These are phyloP conservation scores for Cyanoderma ruficeps DNA, from an alignment of 2,113 vertebrate species.

Conservation along the genomic window DNA sequence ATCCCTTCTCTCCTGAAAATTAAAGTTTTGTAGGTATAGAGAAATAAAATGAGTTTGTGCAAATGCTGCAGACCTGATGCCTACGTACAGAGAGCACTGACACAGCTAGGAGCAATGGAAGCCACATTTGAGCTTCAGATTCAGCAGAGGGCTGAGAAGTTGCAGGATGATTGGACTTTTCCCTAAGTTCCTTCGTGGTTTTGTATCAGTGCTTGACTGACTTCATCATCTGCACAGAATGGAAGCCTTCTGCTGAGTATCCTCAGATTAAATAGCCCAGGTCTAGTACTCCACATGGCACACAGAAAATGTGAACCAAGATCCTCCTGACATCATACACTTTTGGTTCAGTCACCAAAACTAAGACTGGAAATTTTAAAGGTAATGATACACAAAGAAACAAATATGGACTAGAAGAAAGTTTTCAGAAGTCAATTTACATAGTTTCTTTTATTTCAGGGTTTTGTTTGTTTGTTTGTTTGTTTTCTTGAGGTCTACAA, in stretches of 20 bases:
- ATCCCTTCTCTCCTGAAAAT: background rate
- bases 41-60: background rate
- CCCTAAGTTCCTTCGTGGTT: background rate
- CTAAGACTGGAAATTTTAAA: background rate
- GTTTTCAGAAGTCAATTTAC: background rate
- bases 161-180: background rate
- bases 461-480: background rate
- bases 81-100: background rate
- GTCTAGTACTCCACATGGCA: background rate
- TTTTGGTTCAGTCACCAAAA: background rate
- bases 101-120: background rate
- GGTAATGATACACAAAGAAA: background rate
- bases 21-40: background rate
- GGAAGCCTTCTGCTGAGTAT: background rate
- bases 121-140: background rate
- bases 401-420: background rate
- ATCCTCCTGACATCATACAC: background rate
- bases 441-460: accelerated
- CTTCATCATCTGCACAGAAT: background rate
- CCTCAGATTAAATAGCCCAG: background rate
- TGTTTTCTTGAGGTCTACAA: background rate
- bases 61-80: background rate
- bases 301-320: background rate
- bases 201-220: background rate
- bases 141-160: background rate